Conservation (phyloP, 2,797 vertebrate species). For the Crypturellus tataupa region DNA sequence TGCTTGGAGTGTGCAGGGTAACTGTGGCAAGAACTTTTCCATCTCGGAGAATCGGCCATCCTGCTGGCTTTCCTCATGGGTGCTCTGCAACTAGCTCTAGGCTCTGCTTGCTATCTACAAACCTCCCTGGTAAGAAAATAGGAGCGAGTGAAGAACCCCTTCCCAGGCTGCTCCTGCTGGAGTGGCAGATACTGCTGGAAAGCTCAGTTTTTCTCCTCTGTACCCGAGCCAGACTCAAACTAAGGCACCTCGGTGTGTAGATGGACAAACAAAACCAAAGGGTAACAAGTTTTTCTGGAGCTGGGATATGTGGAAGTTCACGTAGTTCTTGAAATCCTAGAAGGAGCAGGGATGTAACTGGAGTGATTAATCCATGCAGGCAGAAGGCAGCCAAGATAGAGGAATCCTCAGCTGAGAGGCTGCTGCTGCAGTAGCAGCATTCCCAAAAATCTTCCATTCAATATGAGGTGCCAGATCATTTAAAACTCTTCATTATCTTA, state of each 20-base stretch:
- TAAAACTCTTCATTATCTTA: neutral
- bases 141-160: neutral
- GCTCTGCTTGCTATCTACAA: neutral
- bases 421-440: neutral
- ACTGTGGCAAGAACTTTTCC: neutral
- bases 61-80: neutral
- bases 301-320: neutral
- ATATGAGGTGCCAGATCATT: neutral
- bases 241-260: neutral
- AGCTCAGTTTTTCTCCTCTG: neutral
- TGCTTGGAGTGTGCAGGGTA: fast-evolving
- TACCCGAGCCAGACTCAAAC: neutral
- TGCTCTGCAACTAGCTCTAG: neutral
- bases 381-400: neutral
- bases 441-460: neutral
- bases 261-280: neutral
- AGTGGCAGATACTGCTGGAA: neutral
- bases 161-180: neutral
- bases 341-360: neutral
- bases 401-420: neutral
- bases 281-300: neutral
- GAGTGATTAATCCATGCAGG: neutral
- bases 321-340: neutral
- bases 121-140: neutral
- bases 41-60: neutral